Base-by-base conservation (phyloP, 2,888 invertebrate species). In the Drosophila tanythrix region DNA sequence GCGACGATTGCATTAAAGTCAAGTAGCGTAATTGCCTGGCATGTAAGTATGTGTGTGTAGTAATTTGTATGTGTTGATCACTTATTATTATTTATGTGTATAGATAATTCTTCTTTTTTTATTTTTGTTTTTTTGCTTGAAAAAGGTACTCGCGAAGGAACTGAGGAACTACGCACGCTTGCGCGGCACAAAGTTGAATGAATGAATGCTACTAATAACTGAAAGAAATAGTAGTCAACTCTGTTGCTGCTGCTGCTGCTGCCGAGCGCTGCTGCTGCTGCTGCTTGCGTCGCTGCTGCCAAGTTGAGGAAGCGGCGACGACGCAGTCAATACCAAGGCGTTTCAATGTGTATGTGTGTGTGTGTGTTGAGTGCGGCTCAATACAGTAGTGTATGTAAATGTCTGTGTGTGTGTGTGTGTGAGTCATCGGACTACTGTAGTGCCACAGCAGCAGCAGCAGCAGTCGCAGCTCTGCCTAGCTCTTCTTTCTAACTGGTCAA, bases 171-270 rank as follows among this genome's bases (percentile, higher is more conserved):
- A 87, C 87, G 87, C 89, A 87, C 87, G 86, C 86, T 87, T 89
- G 87, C 88, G 90, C 87, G 87, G 87, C 90, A 87, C 87, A 87
- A 87, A 89, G 90, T 87, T 87, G 87, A 87, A 87, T 87, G 87
- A 87, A 87, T 87, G 87, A 87, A 87, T 88, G 86, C 85, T 89
- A 87, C 86, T 89, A 87, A 87, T 87, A 87, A 87, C 90, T 87
- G 87, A 85, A 85, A 87, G 87, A 87, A 87, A 87, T 87, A 87
- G 90, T 87, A 87, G 87, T 89, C 87, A 88, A 70, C 88, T 76
- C 84, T 86, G 83, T 73, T 69, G 74, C 70, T 75, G 83, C 70
- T 67, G 63, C 58, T 65, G 74, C 71, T 65, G 68, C 65, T 48
- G 74, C 70, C 38, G 48, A 48, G 73, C 68, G 68, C 60, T 40